Base-by-base conservation (phyloP, 2,888 invertebrate genomes). In the Netelia melanura region DNA sequence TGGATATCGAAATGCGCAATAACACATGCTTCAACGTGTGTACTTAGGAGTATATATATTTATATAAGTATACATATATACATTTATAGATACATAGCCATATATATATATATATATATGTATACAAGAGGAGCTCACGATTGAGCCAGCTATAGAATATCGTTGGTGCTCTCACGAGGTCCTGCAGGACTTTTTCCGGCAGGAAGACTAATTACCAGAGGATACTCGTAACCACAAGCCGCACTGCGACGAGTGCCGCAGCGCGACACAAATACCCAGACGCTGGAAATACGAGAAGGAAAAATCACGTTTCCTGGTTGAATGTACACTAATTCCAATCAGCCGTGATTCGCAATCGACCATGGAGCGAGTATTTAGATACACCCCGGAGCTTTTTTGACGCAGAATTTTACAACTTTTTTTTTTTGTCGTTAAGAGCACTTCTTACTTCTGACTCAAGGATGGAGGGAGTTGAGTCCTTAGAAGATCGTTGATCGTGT, bases 251-350 rank as follows among this genome's bases (percentile, higher is more conserved):
- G 61, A 70, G 75, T 64, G 64, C 43, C 52, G 43, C 67, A 65
- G 43, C 48, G 68, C 71, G 65, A 58, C 25, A 43, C 61, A 38
- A 25, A 21, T 43, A 67, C 61, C 11, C 67, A 43, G 58, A 11
- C 58, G 21, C 48, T 87, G 87, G 86, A 85, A 87, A 87, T 87
- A 86, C 85, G 81, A 88, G 85, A 86, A 83, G 90, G 21, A 91
- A 88, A 90, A 91, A 89, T 88, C 76, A 84, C 87, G 89, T 54
- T 54, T 76, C 30, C 38, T 11, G n/a, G 54, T 65, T 54, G 25
- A 62, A 8, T 17, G 10, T 64, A 44, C 48, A 14, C 48, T 48
- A 14, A 48, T 48, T 48, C 48, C 14, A 48, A 48, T 10, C 48
- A 48, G 48, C 14, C 14, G 48, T 48, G 14, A 48, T 48, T 48